Evolutionary conservation across 1,140 invertebrate genomes (phyloP).

Genomic region (Danaus melanippus): DNA sequence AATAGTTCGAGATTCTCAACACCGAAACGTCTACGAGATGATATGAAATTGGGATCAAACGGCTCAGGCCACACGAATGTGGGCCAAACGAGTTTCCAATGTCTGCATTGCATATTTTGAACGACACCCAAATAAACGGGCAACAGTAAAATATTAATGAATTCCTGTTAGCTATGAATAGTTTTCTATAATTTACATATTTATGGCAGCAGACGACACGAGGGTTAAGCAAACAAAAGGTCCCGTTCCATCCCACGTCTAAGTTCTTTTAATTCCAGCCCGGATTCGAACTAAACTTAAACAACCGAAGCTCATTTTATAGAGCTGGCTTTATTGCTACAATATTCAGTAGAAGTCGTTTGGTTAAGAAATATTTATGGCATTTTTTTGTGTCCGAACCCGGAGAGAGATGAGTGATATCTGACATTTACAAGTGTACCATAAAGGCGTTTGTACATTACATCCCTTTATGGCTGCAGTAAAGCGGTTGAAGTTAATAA

Average conservation of each 20-base stretch:
- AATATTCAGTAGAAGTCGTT: conserved; percentile 63
- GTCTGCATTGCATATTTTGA: conserved; percentile 18
- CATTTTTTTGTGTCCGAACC: conserved; percentile 40
- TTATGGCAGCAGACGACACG: conserved; percentile 37
- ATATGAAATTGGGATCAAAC: no score
- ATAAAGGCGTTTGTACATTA: conserved; percentile 63
- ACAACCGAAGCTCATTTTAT: conserved; percentile 57
- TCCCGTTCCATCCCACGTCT: conserved; percentile 30
- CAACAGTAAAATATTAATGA: conserved; percentile 44
- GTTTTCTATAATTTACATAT: conserved; percentile 62
- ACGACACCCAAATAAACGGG: conserved; percentile 25
- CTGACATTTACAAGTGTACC: conserved; percentile 58
- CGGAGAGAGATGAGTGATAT: conserved; percentile 55
- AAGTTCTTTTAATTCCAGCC: conserved; percentile 48
- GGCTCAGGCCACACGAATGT: conserved; percentile 5
- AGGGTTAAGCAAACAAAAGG: conserved; percentile 50
- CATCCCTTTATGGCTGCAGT: conserved; percentile 46
- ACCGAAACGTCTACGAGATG: neutral
- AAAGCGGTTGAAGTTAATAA: conserved; percentile 39
- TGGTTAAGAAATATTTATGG: conserved; percentile 62
- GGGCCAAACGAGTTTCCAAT: conserved; percentile 9
- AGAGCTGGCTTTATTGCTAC: conserved; percentile 51
- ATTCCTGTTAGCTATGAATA: conserved; percentile 60
- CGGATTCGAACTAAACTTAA: conserved; percentile 47
- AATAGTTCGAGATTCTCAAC: conserved; percentile 5